Percentiles rank a stretch among this genome's conserved stretches.
Evolutionary conservation across 2,888 invertebrate species (phyloP).

Genomic region (Eristalis tenax): DNA sequence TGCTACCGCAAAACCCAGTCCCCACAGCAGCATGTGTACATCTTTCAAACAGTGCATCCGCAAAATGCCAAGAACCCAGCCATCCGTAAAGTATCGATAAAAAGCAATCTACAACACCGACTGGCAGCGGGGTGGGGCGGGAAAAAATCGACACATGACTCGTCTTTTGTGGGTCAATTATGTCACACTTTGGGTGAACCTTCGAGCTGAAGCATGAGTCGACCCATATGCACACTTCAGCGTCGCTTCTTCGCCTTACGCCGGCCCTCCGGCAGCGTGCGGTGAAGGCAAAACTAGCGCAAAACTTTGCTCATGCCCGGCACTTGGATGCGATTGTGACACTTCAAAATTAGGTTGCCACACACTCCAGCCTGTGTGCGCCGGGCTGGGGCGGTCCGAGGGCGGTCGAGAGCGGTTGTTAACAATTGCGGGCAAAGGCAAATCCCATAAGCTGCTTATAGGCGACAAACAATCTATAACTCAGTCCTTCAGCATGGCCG

Average conservation of each 20-base stretch:
- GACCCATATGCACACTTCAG: constrained; percentile 59
- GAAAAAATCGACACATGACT: constrained; percentile 57
- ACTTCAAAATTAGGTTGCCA: constrained; percentile 68
- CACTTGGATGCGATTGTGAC: constrained; percentile 55
- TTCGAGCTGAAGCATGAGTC: constrained; percentile 41
- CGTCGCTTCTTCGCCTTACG: constrained; percentile 27
- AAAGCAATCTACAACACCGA: constrained; percentile 27
- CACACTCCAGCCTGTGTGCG: not conserved
- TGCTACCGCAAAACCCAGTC: not conserved
- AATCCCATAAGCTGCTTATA: constrained; percentile 68
- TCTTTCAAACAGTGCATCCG: constrained; percentile 25
- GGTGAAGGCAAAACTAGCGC: constrained; percentile 59
- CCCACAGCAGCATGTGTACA: not conserved
- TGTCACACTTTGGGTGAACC: constrained; percentile 63
- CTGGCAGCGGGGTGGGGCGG: not conserved
- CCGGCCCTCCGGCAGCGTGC: constrained; percentile 2
- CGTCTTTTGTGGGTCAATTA: constrained; percentile 68
- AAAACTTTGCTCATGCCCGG: constrained; percentile 52
- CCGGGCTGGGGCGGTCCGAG: not conserved
- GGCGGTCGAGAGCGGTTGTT: constrained; percentile 38
- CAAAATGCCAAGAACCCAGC: constrained; percentile 44
- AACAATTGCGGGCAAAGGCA: constrained; percentile 61
- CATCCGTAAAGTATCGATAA: constrained; percentile 39
- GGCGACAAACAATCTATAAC: constrained; percentile 61
- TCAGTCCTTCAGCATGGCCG: not conserved